These are phyloP conservation scores for Setophaga coronata DNA, from an alignment of 2,113 vertebrate species.

Conservation along the genomic window DNA sequence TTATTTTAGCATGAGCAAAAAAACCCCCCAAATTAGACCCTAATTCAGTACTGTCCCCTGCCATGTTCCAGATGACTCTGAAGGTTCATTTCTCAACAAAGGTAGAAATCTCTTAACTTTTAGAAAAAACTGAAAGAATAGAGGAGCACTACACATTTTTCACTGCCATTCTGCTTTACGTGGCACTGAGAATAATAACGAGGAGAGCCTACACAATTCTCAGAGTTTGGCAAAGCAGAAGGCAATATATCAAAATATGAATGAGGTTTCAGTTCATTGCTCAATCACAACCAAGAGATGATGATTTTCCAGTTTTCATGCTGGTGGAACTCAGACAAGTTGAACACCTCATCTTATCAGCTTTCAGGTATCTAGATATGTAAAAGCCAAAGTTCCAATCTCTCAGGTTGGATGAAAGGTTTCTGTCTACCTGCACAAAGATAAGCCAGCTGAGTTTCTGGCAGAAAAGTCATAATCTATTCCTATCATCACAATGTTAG, in stretches of 20 bases:
- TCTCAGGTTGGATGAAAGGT: background rate
- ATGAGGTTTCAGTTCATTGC: background rate
- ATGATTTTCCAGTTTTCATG: background rate
- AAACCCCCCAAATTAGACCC: fast-evolving
- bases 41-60: background rate
- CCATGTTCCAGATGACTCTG: background rate
- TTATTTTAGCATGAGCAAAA: background rate
- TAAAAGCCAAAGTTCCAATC: background rate
- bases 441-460: background rate
- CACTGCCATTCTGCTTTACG: background rate
- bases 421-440: background rate
- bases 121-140: background rate
- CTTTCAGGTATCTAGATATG: background rate
- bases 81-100: background rate
- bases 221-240: background rate
- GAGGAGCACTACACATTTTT: background rate
- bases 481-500: background rate
- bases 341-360: background rate
- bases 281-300: background rate
- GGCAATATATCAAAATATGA: background rate
- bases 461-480: background rate
- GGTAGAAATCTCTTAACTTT: background rate
- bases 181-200: background rate
- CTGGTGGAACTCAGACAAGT: background rate
- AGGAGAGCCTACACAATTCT: background rate